These are phyloP conservation scores for Spilosoma lubricipeda DNA, from an alignment of 2,888 invertebrate genomes.

Conservation along the genomic window DNA sequence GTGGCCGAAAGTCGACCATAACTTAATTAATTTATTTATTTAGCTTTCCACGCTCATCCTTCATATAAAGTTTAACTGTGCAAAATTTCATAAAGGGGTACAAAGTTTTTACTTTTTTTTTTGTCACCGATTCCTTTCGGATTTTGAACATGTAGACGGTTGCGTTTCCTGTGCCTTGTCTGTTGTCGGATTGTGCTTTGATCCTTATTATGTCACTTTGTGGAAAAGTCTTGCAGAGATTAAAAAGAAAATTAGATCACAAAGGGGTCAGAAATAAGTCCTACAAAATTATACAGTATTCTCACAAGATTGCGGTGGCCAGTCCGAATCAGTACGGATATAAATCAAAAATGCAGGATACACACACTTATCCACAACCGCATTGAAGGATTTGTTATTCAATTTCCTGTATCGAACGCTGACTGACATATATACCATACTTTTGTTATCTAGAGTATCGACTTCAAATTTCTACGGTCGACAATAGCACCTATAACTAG, in stretches of 20 bases:
- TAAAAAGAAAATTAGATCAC: not conserved
- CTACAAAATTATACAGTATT: not conserved
- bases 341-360: slow-evolving; percentile 42
- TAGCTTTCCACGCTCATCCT: too few species aligned
- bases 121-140: not conserved
- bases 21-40: too few species aligned
- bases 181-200: not conserved
- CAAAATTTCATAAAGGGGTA: too few species aligned
- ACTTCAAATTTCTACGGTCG: slow-evolving; percentile 16
- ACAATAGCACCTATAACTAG: slow-evolving; percentile 23
- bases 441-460: slow-evolving; percentile 46
- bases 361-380: slow-evolving; percentile 43
- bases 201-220: not conserved
- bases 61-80: too few species aligned
- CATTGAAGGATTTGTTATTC: slow-evolving; percentile 54
- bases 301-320: not conserved
- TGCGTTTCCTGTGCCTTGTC: not conserved
- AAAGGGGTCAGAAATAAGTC: not conserved
- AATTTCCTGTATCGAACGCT: slow-evolving; percentile 45
- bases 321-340: not conserved
- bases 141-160: not conserved
- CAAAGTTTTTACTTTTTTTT: too few species aligned
- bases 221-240: not conserved
- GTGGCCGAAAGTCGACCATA: too few species aligned
- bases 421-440: slow-evolving; percentile 35